These are phyloP conservation scores for Sphaerophoria rueppellii DNA, from an alignment of 2,888 invertebrate genomes.

Conservation along the genomic window DNA sequence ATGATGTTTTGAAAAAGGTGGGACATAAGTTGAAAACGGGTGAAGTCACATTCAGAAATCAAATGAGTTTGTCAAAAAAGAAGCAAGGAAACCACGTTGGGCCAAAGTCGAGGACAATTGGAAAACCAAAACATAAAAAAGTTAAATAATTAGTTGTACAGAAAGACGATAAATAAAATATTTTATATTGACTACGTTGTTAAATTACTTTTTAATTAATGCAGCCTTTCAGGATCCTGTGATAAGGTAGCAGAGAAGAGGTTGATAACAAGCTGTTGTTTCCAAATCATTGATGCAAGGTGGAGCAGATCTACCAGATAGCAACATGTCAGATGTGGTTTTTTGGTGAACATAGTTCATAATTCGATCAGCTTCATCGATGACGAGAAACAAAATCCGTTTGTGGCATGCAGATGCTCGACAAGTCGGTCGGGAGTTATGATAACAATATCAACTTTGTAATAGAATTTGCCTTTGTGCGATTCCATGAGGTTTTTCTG, in stretches of 20 bases:
- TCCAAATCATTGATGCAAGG: constrained; percentile 79
- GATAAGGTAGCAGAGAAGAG: constrained; percentile 99
- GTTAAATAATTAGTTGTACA: too few species aligned
- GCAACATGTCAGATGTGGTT: constrained; percentile 83
- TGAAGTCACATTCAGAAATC: too few species aligned
- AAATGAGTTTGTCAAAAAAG: constrained; percentile 29
- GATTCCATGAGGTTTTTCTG: constrained; percentile 85
- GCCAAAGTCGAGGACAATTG: background rate
- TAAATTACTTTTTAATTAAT: too few species aligned
- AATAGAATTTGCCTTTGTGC: constrained; percentile 80
- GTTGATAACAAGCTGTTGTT: constrained; percentile 78
- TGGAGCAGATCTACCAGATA: constrained; percentile 82
- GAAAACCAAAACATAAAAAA: constrained; percentile 36
- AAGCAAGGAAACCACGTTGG: constrained; percentile 29
- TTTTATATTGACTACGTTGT: too few species aligned
- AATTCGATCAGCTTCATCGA: constrained; percentile 98
- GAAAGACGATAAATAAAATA: too few species aligned
- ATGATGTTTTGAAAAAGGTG: background rate
- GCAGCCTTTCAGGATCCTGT: constrained; percentile 97
- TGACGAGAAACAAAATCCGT: constrained; percentile 91
- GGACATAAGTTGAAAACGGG: background rate
- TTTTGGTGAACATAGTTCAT: constrained; percentile 94
- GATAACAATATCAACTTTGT: constrained; percentile 90
- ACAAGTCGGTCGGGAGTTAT: constrained; percentile 97
- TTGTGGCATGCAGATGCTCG: constrained; percentile 93